Percentiles rank a stretch among this genome's conserved stretches.
These are phyloP conservation scores for Paragorgia papillata DNA, from an alignment of 92 coral and sea anemone genomes.

Conservation along the genomic window DNA sequence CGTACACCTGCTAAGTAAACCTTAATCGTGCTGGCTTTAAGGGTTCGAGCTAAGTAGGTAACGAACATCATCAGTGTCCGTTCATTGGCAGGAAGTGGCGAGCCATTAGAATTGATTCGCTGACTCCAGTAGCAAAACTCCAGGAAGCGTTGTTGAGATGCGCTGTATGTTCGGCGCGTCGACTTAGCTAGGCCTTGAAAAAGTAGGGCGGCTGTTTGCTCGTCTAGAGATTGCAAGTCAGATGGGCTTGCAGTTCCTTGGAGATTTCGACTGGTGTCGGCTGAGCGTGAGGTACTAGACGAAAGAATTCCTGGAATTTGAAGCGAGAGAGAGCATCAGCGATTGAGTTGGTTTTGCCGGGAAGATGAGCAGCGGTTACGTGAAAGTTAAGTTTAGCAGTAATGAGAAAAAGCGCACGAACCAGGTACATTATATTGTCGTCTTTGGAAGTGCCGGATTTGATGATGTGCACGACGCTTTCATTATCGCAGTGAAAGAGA, in stretches of 20 bases:
- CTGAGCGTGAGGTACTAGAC: slow-evolving; percentile 44
- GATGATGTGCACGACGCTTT: slow-evolving; percentile 45
- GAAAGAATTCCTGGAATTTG: slow-evolving; percentile 43
- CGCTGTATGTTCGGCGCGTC: slow-evolving; percentile 52
- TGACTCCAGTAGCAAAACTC: slow-evolving; percentile 43
- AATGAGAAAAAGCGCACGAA: slow-evolving; percentile 52
- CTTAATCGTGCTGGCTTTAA: slow-evolving; percentile 50
- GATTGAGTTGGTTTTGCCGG: slow-evolving; percentile 39
- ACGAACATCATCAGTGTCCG: slow-evolving; percentile 46
- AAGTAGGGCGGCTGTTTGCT: neutral
- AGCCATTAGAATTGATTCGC: slow-evolving; percentile 1
- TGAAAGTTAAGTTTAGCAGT: slow-evolving; percentile 47
- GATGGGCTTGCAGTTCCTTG: slow-evolving; percentile 12
- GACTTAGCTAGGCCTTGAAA: slow-evolving; percentile 20
- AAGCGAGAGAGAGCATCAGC: slow-evolving; percentile 64
- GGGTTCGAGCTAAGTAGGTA: slow-evolving; percentile 30
- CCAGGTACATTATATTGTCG: slow-evolving; percentile 42
- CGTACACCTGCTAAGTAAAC: slow-evolving; percentile 60
- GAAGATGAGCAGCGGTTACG: slow-evolving; percentile 34
- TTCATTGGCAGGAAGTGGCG: slow-evolving; percentile 38
- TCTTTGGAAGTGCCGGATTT: slow-evolving; percentile 45
- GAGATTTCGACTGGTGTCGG: slow-evolving; percentile 25
- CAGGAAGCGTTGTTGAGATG: slow-evolving; percentile 58
- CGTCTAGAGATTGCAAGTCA: slow-evolving; percentile 6
- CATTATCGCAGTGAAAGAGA: slow-evolving; percentile 59